Base-by-base conservation (phyloP, 2,113 vertebrate species). In the Cyprinodon tularosa region DNA sequence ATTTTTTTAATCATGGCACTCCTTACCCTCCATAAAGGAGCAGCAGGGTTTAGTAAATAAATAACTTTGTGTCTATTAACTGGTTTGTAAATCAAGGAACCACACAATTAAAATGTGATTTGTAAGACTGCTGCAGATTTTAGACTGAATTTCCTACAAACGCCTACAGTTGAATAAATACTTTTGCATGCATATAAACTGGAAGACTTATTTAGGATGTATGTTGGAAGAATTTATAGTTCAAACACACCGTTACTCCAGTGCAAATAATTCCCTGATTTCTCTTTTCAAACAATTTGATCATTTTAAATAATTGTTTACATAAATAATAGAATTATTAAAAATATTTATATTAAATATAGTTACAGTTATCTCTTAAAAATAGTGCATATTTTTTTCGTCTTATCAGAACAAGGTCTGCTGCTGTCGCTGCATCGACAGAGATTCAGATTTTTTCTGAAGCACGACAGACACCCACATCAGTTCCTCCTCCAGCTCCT, bases 391-490 rank as follows among this genome's bases (percentile, higher is more conserved):
- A 69, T 74, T 57, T 72, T 42, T 72, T 42, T 72, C 63, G 68
- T 65, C 69, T 64, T 77, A 73, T 78, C 71, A 73, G 84, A 67
- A 80, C 81, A 45, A 76, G 66, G 76, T 65, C 29, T 50, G 65
- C 40, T 62, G 42, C 40, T 38, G 48, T 64, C 10, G 15, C 72
- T 11, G 62, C 6, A 22, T 71, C 10, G 53, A 59, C 77, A 81
- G 83, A 85, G 72, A 72, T 44, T 74, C 76, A 22, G 69, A 75
- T 68, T 50, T 71, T 29, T 20, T 17, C 68, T 74, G 59, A 85
- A 66, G 67, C 74, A 68, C 76, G 50, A 70, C 71, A 40, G 80
- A 90, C 82, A 69, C 79, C 72, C 83, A 80, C 89, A 70, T 66
- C 9, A 57, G 66, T 80, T 79, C 85, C 84, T 84, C 82, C 88